Evolutionary conservation across 2,113 vertebrate species (phyloP).

Genomic region (Megaceryle maxima): DNA sequence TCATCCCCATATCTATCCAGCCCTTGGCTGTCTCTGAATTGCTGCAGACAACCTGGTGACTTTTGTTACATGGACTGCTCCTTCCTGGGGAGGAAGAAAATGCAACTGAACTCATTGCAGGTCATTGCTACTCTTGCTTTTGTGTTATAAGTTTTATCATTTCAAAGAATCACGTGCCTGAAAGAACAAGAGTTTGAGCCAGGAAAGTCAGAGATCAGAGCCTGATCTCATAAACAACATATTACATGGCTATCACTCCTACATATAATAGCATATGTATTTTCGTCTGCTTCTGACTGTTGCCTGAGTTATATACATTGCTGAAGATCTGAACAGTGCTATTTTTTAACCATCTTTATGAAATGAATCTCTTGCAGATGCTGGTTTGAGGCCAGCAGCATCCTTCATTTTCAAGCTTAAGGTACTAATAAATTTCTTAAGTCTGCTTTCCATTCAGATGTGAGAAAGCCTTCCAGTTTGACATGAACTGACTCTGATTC

Average conservation of each 20-base stretch:
- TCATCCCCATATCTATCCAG: neutral
- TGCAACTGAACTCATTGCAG: neutral
- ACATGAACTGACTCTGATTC: neutral
- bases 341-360: neutral
- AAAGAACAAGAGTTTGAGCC: neutral
- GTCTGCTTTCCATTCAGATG: constrained; percentile 30
- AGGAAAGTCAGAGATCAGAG: constrained; percentile 1
- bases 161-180: neutral
- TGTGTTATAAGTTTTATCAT: neutral
- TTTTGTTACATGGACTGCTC: neutral
- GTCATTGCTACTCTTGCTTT: neutral
- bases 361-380: constrained; percentile 49
- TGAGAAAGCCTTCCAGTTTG: neutral
- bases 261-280: neutral
- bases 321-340: constrained; percentile 14
- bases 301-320: constrained; percentile 16
- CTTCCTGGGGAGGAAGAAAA: neutral
- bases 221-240: neutral
- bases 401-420: constrained; percentile 33
- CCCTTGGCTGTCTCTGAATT: neutral
- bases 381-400: constrained; percentile 24
- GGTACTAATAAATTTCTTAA: constrained; percentile 33
- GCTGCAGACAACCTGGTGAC: neutral
- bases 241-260: neutral
- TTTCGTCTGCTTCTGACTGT: constrained; percentile 9